Evolutionary conservation across 2,797 vertebrate genomes (phyloP).

Genomic region (Crocodylus rhombifer): DNA sequence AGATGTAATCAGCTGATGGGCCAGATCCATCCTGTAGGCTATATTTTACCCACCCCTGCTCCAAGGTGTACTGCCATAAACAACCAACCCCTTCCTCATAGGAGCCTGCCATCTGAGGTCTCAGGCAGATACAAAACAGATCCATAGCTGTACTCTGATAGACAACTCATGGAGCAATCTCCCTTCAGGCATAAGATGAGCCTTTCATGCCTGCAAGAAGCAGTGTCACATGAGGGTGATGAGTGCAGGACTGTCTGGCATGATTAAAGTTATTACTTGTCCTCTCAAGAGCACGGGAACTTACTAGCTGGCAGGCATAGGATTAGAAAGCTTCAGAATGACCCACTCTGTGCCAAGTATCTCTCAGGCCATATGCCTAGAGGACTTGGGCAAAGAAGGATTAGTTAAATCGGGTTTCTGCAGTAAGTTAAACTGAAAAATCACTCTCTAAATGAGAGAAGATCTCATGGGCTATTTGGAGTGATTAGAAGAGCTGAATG

Average conservation of each 20-base stretch:
- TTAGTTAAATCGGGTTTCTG: constrained; percentile 62
- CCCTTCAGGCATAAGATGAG: neutral
- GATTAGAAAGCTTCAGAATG: constrained; percentile 51
- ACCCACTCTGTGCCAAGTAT: neutral
- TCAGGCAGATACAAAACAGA: neutral
- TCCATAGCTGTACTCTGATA: neutral
- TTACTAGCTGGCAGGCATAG: constrained; percentile 32
- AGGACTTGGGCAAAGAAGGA: constrained; percentile 45
- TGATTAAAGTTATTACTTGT: constrained; percentile 35
- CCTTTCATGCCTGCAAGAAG: neutral
- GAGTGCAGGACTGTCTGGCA: neutral
- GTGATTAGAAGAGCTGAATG: constrained; percentile 66
- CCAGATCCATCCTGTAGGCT: too few relatives aligned
- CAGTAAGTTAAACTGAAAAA: constrained; percentile 64
- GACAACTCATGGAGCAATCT: neutral
- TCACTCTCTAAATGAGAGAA: constrained; percentile 66
- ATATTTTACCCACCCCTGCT: too few relatives aligned
- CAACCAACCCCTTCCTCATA: neutral
- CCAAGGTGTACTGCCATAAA: too few relatives aligned
- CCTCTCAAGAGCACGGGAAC: neutral
- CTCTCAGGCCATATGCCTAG: constrained; percentile 38
- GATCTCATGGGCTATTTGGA: constrained; percentile 49
- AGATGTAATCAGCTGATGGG: too few relatives aligned
- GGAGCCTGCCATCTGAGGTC: accelerated
- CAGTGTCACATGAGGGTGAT: neutral